Base-by-base conservation (phyloP, 2,888 invertebrate species). In the Phymatocera aterrima region DNA sequence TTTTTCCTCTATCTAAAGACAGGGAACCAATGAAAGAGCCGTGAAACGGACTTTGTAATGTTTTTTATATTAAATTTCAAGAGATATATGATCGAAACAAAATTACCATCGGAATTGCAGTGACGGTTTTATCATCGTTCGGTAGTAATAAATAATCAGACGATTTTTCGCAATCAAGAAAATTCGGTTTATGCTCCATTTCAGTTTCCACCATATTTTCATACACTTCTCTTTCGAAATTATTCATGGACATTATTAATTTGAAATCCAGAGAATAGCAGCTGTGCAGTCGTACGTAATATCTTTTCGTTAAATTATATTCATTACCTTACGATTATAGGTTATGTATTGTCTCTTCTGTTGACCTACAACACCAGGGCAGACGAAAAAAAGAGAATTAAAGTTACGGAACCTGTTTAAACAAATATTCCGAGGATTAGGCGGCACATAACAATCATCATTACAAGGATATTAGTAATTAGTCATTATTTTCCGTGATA, bases 161-260 rank as follows among this genome's bases (percentile, higher is more conserved):
- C 1, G 80, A 60, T 34, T 78, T 65, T 5, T 81, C 82, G 31
- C 80, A 81, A 15, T 77, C 81, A 12, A 81, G 64, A 8, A 81
- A 70, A 65, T 65, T 80, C 34, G 81, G 3, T 77, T 82, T 83
- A 15, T 81, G 57, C 4, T 77, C 74, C 10, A 81, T 65, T 46
- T 78, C 83, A 77, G 83, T 80, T 2, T 85, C 80, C 31, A 80
- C 70, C 24, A 83, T 79, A 37, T 81, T 83, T 15, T 82, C 80
- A 24, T 81, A 84, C 78, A 80, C 40, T 77, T 82, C 78, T 60
- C 77, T 74, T 68, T 83, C 78, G 18, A 81, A 79, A 74, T n/a
- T n/a, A n/a, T 78, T 82, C 77, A 83, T 79, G 68, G 85, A 86
- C 85, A 86, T 87, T 57, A 79, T 78, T 40, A 5, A 75, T 68